Percentiles rank a stretch among this genome's conserved stretches.
Conservation (phyloP, 2,888 invertebrate species). For the Stictocephala bisonia region DNA sequence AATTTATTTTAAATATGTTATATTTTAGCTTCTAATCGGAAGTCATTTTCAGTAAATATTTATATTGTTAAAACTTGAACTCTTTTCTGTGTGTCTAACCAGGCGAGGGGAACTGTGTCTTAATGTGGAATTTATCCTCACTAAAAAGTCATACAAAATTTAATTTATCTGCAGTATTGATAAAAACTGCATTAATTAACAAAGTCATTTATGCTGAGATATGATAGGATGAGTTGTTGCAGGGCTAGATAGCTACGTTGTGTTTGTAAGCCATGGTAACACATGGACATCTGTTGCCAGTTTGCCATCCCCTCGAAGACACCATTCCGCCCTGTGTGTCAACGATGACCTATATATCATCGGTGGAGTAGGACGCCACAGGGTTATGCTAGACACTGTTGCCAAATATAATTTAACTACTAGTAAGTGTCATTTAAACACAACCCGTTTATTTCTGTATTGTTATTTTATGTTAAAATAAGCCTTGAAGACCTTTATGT, state of each 20-base stretch:
- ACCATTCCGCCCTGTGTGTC: conserved; percentile 58
- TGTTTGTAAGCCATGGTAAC: conserved; percentile 15
- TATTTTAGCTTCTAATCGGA: too few relatives aligned
- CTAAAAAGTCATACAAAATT: too few relatives aligned
- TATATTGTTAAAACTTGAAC: too few relatives aligned
- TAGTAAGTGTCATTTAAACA: conserved; percentile 56
- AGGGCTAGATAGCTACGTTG: not conserved
- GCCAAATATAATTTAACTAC: conserved; percentile 55
- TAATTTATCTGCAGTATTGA: too few relatives aligned
- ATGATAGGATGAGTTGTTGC: not conserved
- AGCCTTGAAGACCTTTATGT: not conserved
- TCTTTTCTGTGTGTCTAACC: too few relatives aligned
- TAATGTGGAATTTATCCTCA: too few relatives aligned
- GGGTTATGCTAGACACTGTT: conserved; percentile 58
- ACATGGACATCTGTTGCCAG: conserved; percentile 48
- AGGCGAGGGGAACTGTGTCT: too few relatives aligned
- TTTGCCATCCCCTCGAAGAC: conserved; percentile 57
- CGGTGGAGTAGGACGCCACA: conserved; percentile 60
- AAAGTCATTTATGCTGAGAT: too few relatives aligned
- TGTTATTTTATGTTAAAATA: not conserved
- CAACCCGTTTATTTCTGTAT: not conserved
- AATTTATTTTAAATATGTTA: too few relatives aligned
- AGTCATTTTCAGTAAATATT: too few relatives aligned
- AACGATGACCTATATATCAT: conserved; percentile 60
- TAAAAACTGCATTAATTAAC: too few relatives aligned